Percentiles rank a stretch among this genome's conserved stretches.
Conservation (phyloP, 2,113 vertebrate genomes). For the Furnarius figulus region DNA sequence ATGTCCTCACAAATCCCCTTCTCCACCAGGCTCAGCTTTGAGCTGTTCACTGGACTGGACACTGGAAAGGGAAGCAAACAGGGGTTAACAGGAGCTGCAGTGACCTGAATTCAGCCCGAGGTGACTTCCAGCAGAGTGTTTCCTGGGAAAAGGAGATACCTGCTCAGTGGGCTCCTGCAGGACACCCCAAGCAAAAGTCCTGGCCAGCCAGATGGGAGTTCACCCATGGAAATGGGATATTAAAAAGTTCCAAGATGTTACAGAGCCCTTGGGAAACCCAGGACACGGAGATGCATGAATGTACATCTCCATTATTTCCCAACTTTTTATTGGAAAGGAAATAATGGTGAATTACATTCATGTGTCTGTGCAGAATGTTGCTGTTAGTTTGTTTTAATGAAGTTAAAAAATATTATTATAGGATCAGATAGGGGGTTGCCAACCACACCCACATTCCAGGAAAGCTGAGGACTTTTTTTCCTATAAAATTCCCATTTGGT, state of each 20-base stretch:
- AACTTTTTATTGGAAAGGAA: not conserved
- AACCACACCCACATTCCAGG: not conserved
- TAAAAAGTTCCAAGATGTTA: not conserved
- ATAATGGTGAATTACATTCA: not conserved
- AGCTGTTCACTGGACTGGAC: conserved; percentile 44
- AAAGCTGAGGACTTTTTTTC: not conserved
- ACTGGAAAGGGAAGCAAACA: conserved; percentile 49
- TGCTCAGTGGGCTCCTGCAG: not conserved
- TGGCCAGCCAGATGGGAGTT: not conserved
- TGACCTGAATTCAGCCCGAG: not conserved
- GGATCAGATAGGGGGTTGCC: not conserved
- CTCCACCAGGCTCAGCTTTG: conserved; percentile 64
- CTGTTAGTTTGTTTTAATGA: not conserved
- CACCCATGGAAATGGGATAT: not conserved
- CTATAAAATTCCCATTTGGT: not conserved
- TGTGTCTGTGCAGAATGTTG: not conserved
- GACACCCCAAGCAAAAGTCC: not conserved
- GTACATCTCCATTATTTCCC: not conserved
- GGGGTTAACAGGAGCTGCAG: not conserved
- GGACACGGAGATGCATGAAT: not conserved
- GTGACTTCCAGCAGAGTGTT: not conserved
- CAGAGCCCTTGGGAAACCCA: not conserved
- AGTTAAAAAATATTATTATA: not conserved
- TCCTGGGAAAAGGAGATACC: not conserved
- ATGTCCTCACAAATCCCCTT: conserved; percentile 46